Percentiles rank a stretch among this genome's conserved stretches.
Conservation (phyloP, 1,140 invertebrate species). For the Dermatophagoides farinae region DNA sequence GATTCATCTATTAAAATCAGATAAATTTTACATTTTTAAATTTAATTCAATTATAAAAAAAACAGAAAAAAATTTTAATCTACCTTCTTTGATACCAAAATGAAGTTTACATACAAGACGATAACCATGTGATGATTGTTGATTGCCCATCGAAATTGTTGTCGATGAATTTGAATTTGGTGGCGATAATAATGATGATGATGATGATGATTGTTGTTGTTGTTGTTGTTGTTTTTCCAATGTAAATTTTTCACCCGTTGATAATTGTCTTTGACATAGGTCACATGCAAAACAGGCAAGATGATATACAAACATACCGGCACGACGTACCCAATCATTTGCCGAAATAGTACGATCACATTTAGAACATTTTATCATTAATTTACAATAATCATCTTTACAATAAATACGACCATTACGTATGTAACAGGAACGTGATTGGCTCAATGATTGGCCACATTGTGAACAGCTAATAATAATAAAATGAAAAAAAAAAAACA, state of each 20-base stretch:
- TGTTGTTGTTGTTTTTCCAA: constrained; percentile 33
- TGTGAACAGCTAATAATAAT: constrained; percentile 9
- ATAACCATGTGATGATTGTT: constrained; percentile 1
- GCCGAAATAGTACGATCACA: constrained; percentile 74
- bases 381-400: constrained; percentile 11
- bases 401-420: constrained; percentile 15
- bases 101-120: constrained; percentile 29
- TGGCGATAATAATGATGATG: constrained; percentile 43
- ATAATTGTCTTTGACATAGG: constrained; percentile 83
- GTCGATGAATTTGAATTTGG: neutral
- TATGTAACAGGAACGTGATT: constrained; percentile 13
- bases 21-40: neutral
- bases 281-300: constrained; percentile 96
- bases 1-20: neutral
- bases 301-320: constrained; percentile 82
- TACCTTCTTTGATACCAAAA: constrained; percentile 18
- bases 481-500: constrained; percentile 1
- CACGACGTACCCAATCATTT: constrained; percentile 89
- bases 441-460: constrained; percentile 11
- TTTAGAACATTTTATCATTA: constrained; percentile 59
- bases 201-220: constrained; percentile 22
- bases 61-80: neutral
- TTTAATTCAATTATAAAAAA: no score
- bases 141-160: neutral
- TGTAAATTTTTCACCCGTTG: constrained; percentile 92